These are phyloP conservation scores for Sphenodon punctatus DNA, from an alignment of 2,797 vertebrate genomes.

Conservation along the genomic window DNA sequence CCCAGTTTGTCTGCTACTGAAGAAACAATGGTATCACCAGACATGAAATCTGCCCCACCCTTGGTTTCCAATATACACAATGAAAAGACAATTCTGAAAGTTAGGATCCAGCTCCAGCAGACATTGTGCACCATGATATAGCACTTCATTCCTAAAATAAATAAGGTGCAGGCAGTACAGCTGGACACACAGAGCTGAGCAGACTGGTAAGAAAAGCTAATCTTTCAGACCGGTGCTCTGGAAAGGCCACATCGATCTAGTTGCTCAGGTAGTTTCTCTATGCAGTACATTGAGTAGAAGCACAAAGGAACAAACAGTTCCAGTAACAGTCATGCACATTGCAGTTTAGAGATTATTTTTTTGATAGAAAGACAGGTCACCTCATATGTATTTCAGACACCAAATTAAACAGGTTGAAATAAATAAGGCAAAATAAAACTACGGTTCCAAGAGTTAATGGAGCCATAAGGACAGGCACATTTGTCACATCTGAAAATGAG, in stretches of 20 bases:
- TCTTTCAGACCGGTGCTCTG: constrained; percentile 56
- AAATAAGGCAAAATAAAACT: constrained; percentile 6
- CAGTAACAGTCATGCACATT: constrained; percentile 23
- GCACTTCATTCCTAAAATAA: constrained; percentile 13
- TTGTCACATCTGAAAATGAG: constrained; percentile 8
- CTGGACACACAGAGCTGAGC: constrained; percentile 56
- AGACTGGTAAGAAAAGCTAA: constrained; percentile 29
- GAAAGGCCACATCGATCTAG: constrained; percentile 74
- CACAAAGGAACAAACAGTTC: constrained; percentile 42
- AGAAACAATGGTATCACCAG: background rate
- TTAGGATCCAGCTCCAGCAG: background rate
- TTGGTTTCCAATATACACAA: background rate
- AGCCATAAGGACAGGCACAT: background rate
- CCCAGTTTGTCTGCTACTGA: background rate
- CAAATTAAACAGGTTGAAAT: constrained; percentile 22
- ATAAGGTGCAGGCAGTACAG: constrained; percentile 19
- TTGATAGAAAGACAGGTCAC: constrained; percentile 3
- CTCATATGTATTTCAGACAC: constrained; percentile 26
- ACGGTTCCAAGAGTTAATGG: background rate
- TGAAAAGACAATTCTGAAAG: constrained; percentile 26
- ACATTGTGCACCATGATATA: constrained; percentile 16
- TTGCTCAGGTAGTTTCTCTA: constrained; percentile 68
- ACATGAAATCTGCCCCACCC: background rate
- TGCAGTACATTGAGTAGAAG: constrained; percentile 49
- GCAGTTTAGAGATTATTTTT: constrained; percentile 14